phyloP scores from a whole-genome alignment of 1,140 invertebrate genomes.

The Cataglyphis hispanica region DNA sequence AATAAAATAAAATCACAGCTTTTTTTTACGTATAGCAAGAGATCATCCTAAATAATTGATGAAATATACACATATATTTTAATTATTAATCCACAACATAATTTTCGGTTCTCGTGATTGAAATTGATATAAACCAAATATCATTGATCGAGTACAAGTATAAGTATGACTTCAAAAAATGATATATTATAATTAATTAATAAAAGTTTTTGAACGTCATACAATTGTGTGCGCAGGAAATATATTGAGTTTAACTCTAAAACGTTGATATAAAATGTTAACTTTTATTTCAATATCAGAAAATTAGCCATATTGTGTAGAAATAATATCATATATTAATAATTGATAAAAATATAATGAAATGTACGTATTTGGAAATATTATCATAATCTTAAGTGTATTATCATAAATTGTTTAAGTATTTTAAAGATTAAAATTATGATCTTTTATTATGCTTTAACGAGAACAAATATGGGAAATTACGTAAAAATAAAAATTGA shows the following conservation, averaged over 20 bases:
- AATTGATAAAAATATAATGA: constrained; percentile 17
- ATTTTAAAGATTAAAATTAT: constrained; percentile 34
- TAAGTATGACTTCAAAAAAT: background rate
- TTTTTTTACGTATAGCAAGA: constrained; percentile 32
- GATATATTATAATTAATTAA: no score
- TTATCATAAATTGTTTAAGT: background rate
- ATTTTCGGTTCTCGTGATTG: background rate
- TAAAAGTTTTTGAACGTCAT: constrained; percentile 7
- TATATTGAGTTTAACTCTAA: constrained; percentile 22
- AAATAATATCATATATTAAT: constrained; percentile 13
- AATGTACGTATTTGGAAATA: constrained; percentile 24
- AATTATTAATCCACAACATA: background rate
- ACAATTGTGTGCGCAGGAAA: background rate
- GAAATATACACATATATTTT: constrained; percentile 18
- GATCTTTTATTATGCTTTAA: constrained; percentile 7
- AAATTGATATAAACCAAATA: background rate
- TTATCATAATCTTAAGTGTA: background rate
- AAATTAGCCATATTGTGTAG: constrained; percentile 32
- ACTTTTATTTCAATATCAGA: background rate
- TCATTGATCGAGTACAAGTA: background rate
- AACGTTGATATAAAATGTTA: constrained; percentile 27
- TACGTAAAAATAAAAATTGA: constrained; percentile 6
- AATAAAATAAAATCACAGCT: constrained; percentile 60
- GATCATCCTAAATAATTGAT: constrained; percentile 7
- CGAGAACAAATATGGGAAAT: background rate